Evolutionary conservation across 2,888 invertebrate species (phyloP), one percentile per base, ranked within the genome.

Genomic region (Clunio marinus): DNA sequence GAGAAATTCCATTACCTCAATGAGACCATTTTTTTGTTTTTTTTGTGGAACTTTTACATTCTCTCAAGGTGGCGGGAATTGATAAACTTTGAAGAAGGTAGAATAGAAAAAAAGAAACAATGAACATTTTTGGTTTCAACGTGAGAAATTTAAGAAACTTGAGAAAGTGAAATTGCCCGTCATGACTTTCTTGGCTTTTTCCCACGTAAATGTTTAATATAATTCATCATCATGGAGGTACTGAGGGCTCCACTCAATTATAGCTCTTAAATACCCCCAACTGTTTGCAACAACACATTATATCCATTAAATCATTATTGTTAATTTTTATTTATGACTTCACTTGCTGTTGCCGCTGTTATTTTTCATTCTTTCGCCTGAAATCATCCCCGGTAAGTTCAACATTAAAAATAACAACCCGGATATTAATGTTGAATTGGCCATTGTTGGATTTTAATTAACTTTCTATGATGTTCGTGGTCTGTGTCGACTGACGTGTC

Each of bases 291-390:
- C n/a, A n/a, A 63, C 63, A 63, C 28, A 45, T 63, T 45, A 63
- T 37, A 45, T 63, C 63, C 63, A 63, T 63, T 63, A 63, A 63
- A 63, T 46, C 63, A 63, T 63, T 63, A 63, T 63, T 63, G 63
- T 63, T 63, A 63, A 63, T 45, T 63, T 63, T 63, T 63, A 63
- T 63, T 63, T 63, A 63, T 63, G 25, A 46, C 37, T 41, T n/a
- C 59, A 35, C 32, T 32, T 4, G 22, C 59, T 59, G 32, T 32
- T 25, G 62, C 37, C 17, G 25, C 17, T 22, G 37, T n/a, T n/a
- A n/a, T n/a, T n/a, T n/a, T n/a, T n/a, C n/a, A n/a, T n/a, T n/a
- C n/a, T n/a, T n/a, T n/a, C n/a, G n/a, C n/a, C n/a, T n/a, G n/a
- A n/a, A n/a, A n/a, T n/a, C n/a, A n/a, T n/a, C n/a, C n/a, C n/a